Evolutionary conservation across 2,888 invertebrate genomes (phyloP).

Genomic region (Eristalis pertinax): DNA sequence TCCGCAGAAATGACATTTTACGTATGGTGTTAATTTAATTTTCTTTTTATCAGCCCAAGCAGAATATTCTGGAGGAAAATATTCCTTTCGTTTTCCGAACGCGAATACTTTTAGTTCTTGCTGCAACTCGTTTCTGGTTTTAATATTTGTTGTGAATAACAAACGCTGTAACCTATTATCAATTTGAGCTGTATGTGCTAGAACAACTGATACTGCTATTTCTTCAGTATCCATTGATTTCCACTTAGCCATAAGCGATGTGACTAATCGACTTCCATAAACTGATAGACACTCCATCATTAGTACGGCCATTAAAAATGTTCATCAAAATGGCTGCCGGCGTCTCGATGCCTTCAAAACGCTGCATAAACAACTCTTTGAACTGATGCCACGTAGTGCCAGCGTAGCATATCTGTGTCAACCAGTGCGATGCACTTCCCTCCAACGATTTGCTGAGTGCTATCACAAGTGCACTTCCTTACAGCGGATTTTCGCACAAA

Average conservation of each 20-base stretch:
- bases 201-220: constrained; percentile 47
- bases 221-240: constrained; percentile 47
- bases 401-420: constrained; percentile 43
- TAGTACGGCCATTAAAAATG: constrained; percentile 37
- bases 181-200: constrained; percentile 43
- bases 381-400: constrained; percentile 39
- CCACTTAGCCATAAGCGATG: constrained; percentile 43
- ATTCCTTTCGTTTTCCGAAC: constrained; percentile 43
- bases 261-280: no score
- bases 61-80: constrained; percentile 12
- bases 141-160: constrained; percentile 50
- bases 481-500: constrained; percentile 34
- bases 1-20: constrained; percentile 64
- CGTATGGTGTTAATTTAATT: constrained; percentile 6
- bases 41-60: neutral
- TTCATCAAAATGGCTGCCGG: constrained; percentile 33
- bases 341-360: constrained; percentile 43
- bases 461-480: constrained; percentile 53
- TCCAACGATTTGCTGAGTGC: constrained; percentile 51
- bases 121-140: constrained; percentile 44
- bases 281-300: constrained; percentile 39
- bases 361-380: constrained; percentile 31
- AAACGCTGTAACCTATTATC: constrained; percentile 36
- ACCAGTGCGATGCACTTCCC: constrained; percentile 53
- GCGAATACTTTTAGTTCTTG: constrained; percentile 37